A percentile compares a stretch with the other conserved stretches of the same genome.
These are phyloP conservation scores for Hemiscyllium ocellatum DNA, from an alignment of 2,113 vertebrate species.

Conservation along the genomic window DNA sequence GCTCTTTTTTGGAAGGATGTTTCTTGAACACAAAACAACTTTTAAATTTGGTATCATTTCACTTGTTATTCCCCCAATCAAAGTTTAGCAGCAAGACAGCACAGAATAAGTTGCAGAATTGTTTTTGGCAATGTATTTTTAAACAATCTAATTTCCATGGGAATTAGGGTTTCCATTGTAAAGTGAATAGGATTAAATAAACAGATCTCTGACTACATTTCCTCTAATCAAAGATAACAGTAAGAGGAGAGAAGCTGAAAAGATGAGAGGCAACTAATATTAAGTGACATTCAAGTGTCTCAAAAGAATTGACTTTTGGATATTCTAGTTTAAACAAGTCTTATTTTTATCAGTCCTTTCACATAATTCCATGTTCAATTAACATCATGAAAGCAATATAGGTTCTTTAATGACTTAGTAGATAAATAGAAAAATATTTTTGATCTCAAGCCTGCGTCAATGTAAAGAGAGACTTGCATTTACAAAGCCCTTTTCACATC, in stretches of 20 bases:
- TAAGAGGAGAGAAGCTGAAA: not conserved
- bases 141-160: not conserved
- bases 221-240: not conserved
- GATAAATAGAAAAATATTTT: not conserved
- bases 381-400: not conserved
- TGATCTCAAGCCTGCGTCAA: not conserved
- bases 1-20: not conserved
- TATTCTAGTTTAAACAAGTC: not conserved
- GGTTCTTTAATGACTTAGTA: not conserved
- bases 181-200: not conserved
- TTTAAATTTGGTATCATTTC: not conserved
- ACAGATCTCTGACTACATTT: not conserved
- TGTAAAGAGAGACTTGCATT: not conserved
- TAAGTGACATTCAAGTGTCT: not conserved
- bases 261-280: not conserved
- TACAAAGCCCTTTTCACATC: not conserved
- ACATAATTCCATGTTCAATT: not conserved
- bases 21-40: not conserved
- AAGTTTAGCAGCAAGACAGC: not conserved
- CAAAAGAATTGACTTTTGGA: not conserved
- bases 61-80: too few species aligned
- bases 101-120: not conserved
- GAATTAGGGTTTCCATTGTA: not conserved
- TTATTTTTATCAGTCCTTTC: not conserved
- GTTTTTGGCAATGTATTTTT: not conserved